These are phyloP conservation scores for Felis chaus DNA, from an alignment of 2,113 vertebrate genomes.

Conservation along the genomic window DNA sequence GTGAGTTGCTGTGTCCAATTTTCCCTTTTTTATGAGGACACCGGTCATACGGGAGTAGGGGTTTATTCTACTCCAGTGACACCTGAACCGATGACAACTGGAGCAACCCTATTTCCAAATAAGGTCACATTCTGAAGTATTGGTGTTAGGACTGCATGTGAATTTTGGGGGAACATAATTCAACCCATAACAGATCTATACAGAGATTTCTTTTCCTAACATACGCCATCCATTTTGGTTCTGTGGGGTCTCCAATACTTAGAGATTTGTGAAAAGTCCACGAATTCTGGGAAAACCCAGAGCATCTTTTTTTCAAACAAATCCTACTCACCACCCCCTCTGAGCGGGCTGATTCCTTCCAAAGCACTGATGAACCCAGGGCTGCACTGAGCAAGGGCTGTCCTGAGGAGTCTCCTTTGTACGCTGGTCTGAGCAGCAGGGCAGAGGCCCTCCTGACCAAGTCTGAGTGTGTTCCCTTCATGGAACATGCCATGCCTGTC, in stretches of 20 bases:
- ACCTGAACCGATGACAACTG: neutral
- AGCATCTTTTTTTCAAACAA: neutral
- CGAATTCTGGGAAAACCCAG: neutral
- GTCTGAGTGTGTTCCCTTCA: neutral
- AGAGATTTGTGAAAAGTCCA: neutral
- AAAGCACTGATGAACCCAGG: fast-evolving
- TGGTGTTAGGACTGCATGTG: neutral
- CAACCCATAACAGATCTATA: neutral
- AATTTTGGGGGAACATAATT: neutral
- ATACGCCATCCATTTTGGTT: neutral
- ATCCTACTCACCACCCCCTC: neutral
- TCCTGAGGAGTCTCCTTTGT: neutral
- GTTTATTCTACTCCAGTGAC: neutral
- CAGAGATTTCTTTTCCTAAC: neutral
- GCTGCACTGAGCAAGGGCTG: fast-evolving
- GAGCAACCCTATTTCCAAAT: neutral
- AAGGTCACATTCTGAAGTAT: neutral
- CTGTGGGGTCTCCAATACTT: neutral
- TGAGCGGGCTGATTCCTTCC: neutral
- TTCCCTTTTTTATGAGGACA: neutral
- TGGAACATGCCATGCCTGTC: neutral
- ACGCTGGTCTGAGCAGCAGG: neutral
- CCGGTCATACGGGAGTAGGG: neutral
- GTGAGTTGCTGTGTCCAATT: neutral
- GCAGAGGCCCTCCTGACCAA: neutral